Evolutionary conservation across 1,140 invertebrate species (phyloP).

Genomic region (Ips nitidus): DNA sequence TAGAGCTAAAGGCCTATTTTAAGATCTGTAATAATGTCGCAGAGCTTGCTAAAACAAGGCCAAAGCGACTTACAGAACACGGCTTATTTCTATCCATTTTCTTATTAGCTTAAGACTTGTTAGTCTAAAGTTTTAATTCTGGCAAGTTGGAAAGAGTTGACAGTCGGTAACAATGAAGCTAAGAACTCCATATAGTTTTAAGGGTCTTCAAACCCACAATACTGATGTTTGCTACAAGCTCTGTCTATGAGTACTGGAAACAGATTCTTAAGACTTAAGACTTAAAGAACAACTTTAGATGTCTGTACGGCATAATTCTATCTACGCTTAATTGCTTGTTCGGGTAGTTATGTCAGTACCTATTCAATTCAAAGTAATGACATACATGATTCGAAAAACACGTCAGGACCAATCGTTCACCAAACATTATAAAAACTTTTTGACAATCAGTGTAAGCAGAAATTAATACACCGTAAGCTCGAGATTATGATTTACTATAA

Average conservation of each 20-base stretch:
- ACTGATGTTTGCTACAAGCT: constrained; percentile 51
- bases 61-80: constrained; percentile 52
- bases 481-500: constrained; percentile 17
- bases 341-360: too few species aligned
- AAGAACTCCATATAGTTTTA: constrained; percentile 52
- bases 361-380: too few species aligned
- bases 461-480: constrained; percentile 21
- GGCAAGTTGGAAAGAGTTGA: constrained; percentile 57
- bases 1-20: too few species aligned
- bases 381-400: too few species aligned
- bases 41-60: constrained; percentile 37
- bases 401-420: neutral
- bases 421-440: constrained; percentile 12
- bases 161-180: constrained; percentile 42
- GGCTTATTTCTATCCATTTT: constrained; percentile 55
- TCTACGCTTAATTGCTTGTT: too few species aligned
- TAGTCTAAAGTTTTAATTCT: constrained; percentile 61
- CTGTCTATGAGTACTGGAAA: constrained; percentile 34
- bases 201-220: constrained; percentile 53
- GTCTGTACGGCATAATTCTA: too few species aligned
- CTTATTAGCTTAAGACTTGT: constrained; percentile 56
- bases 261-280: too few species aligned
- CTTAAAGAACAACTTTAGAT: too few species aligned
- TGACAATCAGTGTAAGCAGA: constrained; percentile 8
- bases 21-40: constrained; percentile 13